These are phyloP conservation scores for Lysandra coridon DNA, from an alignment of 2,888 invertebrate species.

Conservation along the genomic window DNA sequence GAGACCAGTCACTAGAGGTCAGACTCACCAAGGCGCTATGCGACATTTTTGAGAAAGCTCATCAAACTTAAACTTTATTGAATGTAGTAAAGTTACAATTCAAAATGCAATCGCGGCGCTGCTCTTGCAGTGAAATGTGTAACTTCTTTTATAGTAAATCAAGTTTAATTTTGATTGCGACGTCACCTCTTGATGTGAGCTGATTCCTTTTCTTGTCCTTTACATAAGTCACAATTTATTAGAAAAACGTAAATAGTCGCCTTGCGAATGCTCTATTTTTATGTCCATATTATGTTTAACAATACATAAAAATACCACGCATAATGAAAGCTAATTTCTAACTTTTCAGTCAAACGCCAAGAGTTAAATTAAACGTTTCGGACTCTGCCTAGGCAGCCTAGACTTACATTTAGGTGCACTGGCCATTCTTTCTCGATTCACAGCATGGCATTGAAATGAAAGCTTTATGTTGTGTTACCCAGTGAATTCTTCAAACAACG, in stretches of 20 bases:
- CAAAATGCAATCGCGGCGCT: too few species aligned
- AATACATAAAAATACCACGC: not conserved
- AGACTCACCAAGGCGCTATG: not conserved
- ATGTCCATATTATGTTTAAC: not conserved
- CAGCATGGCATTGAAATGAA: too few species aligned
- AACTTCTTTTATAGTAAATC: not conserved
- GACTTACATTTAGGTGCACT: too few species aligned
- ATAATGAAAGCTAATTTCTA: too few species aligned
- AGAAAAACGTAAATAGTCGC: not conserved
- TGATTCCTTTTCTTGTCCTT: not conserved
- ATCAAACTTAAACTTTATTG: too few species aligned
- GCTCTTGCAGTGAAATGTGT: too few species aligned
- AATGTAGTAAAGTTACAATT: too few species aligned
- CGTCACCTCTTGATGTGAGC: not conserved
- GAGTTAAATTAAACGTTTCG: not conserved
- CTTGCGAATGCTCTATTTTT: not conserved
- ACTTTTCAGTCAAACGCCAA: not conserved
- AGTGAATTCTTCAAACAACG: too few species aligned
- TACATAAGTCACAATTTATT: not conserved
- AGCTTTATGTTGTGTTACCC: too few species aligned
- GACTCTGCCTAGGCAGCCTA: too few species aligned
- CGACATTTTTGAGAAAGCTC: too few species aligned
- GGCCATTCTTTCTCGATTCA: too few species aligned
- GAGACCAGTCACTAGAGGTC: not conserved
- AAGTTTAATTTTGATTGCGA: not conserved